Base-by-base conservation (phyloP, 2,113 vertebrate genomes). In the Hippocampus abdominalis region DNA sequence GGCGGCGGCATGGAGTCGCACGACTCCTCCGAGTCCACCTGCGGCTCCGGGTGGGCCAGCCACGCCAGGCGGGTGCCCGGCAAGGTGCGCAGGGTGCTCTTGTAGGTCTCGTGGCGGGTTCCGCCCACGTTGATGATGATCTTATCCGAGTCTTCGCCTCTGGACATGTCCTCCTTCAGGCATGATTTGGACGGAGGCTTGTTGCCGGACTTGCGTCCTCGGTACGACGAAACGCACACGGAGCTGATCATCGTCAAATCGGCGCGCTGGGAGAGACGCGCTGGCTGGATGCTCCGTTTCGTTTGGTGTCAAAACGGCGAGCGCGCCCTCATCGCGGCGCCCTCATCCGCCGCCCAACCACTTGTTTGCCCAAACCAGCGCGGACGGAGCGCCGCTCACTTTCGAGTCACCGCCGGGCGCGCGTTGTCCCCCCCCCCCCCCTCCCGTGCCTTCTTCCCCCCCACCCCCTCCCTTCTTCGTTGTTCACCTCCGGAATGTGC, bases 161-260 rank as follows among this genome's bases (percentile, higher is more conserved):
- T 94, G 91, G 88, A 88, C 95, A 97, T 96, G 83, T 97, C 96
- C 91, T 98, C 96, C 93, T 96, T 97, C 91, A 97, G 92, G 93
- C 96, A 99, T 97, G 95, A 92, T 95, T 98, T 99, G 70, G 97
- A 98, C 77, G 96, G 93, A 88, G 97, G 94, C 93, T 99, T 98
- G 92, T 98, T 98, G 90, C 95, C 95, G 66, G 97, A 95, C 93
- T 98, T 99, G 89, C 97, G 97, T 90, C 97, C 97, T 71, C 97
- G 96, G 92, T 98, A 98, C 87, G 97, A 96, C 90, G 97, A 99
- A 81, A 99, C 97, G 89, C 97, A 99, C 96, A 98, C 97, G 53
- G 97, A 98, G 96, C 97, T 99, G 86, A 99, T 98, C 97, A 99
- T 92, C 27, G 57, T 79, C 90, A 78, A 84, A 88, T 66, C 84